Percentiles rank a stretch among this genome's conserved stretches.
Evolutionary conservation across 2,113 vertebrate species (phyloP).

Genomic region (Rhea pennata): DNA sequence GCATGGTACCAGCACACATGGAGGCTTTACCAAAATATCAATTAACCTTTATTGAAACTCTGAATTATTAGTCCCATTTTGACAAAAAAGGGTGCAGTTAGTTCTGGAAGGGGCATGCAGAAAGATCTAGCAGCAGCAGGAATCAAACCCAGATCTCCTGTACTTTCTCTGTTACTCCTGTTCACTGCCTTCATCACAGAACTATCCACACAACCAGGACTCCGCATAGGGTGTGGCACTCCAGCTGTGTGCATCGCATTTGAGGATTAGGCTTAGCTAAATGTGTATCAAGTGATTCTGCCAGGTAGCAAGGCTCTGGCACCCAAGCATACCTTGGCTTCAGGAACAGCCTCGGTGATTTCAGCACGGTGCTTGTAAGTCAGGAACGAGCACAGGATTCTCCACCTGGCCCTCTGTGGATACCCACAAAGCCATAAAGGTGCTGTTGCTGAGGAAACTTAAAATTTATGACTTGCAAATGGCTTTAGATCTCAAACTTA

Average conservation of each 20-base stretch:
- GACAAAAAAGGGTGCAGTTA: not conserved
- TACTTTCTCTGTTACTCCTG: not conserved
- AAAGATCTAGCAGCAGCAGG: not conserved
- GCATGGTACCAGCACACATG: too few relatives aligned
- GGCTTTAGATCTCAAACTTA: not conserved
- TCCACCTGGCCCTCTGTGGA: not conserved
- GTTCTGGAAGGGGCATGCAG: not conserved
- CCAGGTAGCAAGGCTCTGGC: not conserved
- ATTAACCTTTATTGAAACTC: not conserved
- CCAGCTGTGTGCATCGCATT: not conserved
- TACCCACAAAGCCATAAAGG: constrained; percentile 3
- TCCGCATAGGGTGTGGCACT: not conserved
- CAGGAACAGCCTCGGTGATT: not conserved
- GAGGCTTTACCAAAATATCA: not conserved
- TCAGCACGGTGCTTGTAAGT: not conserved
- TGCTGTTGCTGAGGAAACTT: not conserved
- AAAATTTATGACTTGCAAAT: constrained; percentile 30
- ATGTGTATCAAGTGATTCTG: not conserved
- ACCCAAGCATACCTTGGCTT: not conserved
- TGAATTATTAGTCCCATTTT: not conserved
- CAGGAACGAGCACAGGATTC: not conserved
- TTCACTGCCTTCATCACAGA: not conserved
- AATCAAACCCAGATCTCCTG: not conserved
- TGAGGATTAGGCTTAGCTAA: not conserved
- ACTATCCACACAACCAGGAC: not conserved